Evolutionary conservation across 2,113 vertebrate genomes (phyloP), one percentile per base, ranked within the genome.

Genomic region (Heptranchias perlo): DNA sequence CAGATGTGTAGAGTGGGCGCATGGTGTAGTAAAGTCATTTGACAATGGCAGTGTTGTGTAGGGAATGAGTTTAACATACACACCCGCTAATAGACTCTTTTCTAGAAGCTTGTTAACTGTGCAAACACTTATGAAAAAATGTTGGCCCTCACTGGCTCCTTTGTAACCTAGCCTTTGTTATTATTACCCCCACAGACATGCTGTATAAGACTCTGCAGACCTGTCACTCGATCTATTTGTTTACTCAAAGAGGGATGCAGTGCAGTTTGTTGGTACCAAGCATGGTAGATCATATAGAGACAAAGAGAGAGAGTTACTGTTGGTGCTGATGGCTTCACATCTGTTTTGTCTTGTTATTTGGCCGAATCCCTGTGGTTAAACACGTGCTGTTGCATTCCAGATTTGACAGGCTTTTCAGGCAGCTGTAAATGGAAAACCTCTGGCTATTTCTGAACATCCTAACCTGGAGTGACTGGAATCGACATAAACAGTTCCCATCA

Each of bases 31-130:
- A n/a, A 61, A 92, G 89, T 64, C 58, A 64, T 62, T 62, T 6
- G n/a, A 62, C n/a, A 62, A 93, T 93, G 35, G n/a, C 5, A 6
- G 28, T 92, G 89, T 93, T 93, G 58, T 93, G n/a, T n/a, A 39
- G 61, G 89, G 35, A 93, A 93, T 93, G 54, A 62, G 58, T 39
- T 93, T 93, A 93, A 93, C 89, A 93, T 18, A 62, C 54, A 61
- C 89, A 39, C 23, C 23, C 4, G 61, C 61, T 21, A 21, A 62
- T n/a, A 62, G 58, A 93, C 58, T 49, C 35, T 39, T 39, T 62
- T 18, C 25, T 5, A n/a, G 89, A 64, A 39, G 89, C 89, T 62
- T 64, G 89, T 93, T 93, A 93, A 62, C 89, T 93, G 89, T 93
- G 89, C 58, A 92, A 62, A 39, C n/a, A 93, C 89, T 93, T 93